These are phyloP conservation scores for Drosophila azteca DNA, from an alignment of 1,140 invertebrate genomes.

Conservation along the genomic window DNA sequence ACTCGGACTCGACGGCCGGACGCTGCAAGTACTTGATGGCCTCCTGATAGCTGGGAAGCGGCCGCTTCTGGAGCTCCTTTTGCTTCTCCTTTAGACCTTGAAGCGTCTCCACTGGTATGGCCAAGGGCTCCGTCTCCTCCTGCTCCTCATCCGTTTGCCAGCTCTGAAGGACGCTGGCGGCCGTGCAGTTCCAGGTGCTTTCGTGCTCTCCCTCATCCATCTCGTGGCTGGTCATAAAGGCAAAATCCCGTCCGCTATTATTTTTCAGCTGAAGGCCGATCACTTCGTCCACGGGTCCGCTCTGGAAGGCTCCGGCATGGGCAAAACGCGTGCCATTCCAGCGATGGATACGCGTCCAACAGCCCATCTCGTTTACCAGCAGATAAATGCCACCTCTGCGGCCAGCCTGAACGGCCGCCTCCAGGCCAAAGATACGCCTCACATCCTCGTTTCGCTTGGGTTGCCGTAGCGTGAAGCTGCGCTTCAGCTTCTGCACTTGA, in stretches of 20 bases:
- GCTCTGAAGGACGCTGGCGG: conserved; percentile 22
- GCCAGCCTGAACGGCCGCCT: conserved; percentile 2
- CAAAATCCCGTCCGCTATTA: conserved; percentile 26
- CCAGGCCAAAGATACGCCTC: conserved; percentile 52
- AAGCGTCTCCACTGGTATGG: conserved; percentile 22
- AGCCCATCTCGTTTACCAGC: conserved; percentile 63
- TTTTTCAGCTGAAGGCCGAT: conserved; percentile 36
- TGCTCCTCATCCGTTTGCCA: conserved; percentile 40
- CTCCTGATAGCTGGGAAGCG: conserved; percentile 45
- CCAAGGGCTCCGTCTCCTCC: conserved; percentile 15
- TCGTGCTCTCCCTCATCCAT: conserved; percentile 42
- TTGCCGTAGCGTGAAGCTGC: conserved; percentile 38
- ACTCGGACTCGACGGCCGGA: conserved; percentile 38
- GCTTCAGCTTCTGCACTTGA: conserved; percentile 40
- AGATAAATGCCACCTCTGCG: conserved; percentile 33
- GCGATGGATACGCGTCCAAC: conserved; percentile 56
- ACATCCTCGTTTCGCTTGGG: conserved; percentile 27
- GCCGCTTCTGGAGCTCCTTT: conserved; percentile 12
- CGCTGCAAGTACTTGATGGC: conserved; percentile 51
- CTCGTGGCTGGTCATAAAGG: conserved; percentile 70
- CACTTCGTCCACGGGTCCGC: conserved; percentile 66
- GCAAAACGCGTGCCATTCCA: conserved; percentile 54
- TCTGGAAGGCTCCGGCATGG: conserved; percentile 37
- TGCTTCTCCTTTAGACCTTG: conserved; percentile 38
- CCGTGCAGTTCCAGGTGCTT: conserved; percentile 51